phyloP scores from a whole-genome alignment of 2,113 vertebrate species.

The Callaeas wilsoni region DNA sequence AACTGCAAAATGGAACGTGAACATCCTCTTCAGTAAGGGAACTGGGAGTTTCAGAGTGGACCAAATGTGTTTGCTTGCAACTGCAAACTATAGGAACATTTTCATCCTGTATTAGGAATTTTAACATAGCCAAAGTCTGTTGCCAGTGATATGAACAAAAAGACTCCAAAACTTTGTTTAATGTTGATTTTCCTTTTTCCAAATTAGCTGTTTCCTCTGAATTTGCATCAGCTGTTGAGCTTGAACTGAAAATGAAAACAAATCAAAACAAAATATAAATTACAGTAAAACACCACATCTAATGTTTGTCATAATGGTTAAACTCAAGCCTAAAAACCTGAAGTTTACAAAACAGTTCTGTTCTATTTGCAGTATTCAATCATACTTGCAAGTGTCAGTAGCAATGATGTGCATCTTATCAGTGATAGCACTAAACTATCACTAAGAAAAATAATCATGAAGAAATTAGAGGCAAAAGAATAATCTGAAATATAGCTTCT shows the following conservation, averaged over 20 bases:
- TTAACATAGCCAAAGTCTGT: constrained; percentile 81
- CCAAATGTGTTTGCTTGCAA: constrained; percentile 62
- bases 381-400: background rate
- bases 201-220: constrained; percentile 80
- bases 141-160: constrained; percentile 82
- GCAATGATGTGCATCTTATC: background rate
- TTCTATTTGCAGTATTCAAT: background rate
- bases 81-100: constrained; percentile 61
- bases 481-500: background rate
- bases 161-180: constrained; percentile 83
- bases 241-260: constrained; percentile 84
- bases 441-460: background rate
- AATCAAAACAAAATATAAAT: constrained; percentile 83
- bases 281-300: constrained; percentile 70
- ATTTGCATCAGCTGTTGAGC: constrained; percentile 77
- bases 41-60: constrained; percentile 65
- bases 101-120: constrained; percentile 78
- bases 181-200: constrained; percentile 77
- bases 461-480: background rate
- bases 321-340: constrained; percentile 35
- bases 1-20: constrained; percentile 68
- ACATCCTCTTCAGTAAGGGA: constrained; percentile 66
- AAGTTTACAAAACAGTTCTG: background rate
- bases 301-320: constrained; percentile 59
- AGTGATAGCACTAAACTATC: background rate